phyloP scores from a whole-genome alignment of 2,888 invertebrate genomes.

The Melinopterus prodromus region DNA sequence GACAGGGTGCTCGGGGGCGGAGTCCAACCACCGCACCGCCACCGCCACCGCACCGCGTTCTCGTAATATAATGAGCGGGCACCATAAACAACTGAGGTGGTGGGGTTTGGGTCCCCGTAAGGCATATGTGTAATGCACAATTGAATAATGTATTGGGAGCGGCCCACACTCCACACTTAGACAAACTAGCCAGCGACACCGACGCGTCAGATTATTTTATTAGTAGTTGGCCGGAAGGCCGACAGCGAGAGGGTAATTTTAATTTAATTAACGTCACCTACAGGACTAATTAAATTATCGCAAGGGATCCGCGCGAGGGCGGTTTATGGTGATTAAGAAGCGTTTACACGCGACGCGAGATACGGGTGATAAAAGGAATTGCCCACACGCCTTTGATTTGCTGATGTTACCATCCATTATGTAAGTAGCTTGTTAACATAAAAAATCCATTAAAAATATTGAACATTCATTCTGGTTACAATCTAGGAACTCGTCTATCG shows the following conservation, averaged over 20 bases:
- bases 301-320: neutral
- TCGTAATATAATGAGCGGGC: neutral
- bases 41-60: neutral
- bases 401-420: neutral
- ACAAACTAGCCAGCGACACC: neutral
- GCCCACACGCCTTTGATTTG: neutral
- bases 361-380: neutral
- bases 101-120: neutral
- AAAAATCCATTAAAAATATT: no score
- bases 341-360: neutral
- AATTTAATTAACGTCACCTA: neutral
- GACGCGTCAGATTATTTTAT: neutral
- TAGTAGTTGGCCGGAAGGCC: neutral
- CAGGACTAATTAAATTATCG: neutral
- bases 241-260: neutral
- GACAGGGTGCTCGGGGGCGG: slow-evolving; percentile 34
- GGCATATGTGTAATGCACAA: slow-evolving; percentile 4
- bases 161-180: neutral
- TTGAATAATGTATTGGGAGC: slow-evolving; percentile 4
- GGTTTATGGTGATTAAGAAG: neutral
- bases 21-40: neutral
- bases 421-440: no score
- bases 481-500: no score
- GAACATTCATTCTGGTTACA: no score
- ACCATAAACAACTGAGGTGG: neutral